Evolutionary conservation across 2,888 invertebrate genomes (phyloP).

Genomic region (Catonia carolina): DNA sequence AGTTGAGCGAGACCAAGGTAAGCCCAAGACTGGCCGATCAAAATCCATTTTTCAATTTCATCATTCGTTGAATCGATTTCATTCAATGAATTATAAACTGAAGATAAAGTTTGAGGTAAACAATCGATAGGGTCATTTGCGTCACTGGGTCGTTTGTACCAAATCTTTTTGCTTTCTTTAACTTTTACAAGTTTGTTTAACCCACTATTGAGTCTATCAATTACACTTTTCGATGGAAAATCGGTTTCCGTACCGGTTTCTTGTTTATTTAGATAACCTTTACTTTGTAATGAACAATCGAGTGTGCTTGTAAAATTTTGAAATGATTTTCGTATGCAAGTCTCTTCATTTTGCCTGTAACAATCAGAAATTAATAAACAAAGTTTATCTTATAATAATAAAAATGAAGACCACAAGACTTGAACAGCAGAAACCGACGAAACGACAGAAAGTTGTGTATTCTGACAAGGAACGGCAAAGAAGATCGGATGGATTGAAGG

Average conservation of each 20-base stretch:
- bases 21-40: slow-evolving; percentile 35
- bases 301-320: slow-evolving; percentile 31
- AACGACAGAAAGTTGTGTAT: too few species aligned
- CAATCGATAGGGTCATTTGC: slow-evolving; percentile 5
- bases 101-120: slow-evolving; percentile 1
- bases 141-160: background rate
- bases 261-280: background rate
- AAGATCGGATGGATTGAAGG: too few species aligned
- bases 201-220: background rate
- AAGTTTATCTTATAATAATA: slow-evolving; percentile 1
- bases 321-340: slow-evolving; percentile 30
- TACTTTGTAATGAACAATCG: slow-evolving; percentile 14
- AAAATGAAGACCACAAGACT: too few species aligned
- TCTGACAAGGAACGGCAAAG: too few species aligned
- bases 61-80: background rate
- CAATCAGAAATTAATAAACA: slow-evolving; percentile 16
- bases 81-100: background rate
- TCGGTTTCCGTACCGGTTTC: background rate
- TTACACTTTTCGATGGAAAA: background rate
- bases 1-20: slow-evolving; percentile 51
- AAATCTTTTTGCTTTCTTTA: slow-evolving; percentile 10
- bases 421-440: too few species aligned
- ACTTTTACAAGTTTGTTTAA: slow-evolving; percentile 4
- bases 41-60: slow-evolving; percentile 24
- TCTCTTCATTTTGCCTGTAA: slow-evolving; percentile 34